Evolutionary conservation across 2,113 vertebrate species (phyloP), one percentile per base, ranked within the genome.

Genomic region (Catagonus wagneri): DNA sequence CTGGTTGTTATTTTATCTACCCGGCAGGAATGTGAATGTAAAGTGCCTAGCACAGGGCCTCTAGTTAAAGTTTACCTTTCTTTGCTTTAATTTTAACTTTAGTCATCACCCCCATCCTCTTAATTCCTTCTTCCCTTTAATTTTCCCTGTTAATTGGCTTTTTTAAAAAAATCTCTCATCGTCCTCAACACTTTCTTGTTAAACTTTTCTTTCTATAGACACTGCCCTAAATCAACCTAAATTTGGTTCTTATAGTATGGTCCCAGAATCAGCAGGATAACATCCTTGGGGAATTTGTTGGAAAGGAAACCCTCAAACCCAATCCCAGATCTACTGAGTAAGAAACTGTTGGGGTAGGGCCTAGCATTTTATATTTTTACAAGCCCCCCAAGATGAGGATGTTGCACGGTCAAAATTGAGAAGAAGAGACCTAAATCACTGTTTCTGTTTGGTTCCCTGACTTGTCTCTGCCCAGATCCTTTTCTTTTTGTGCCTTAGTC

Each of bases 261-360:
- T 75, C 32, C 23, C 32, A 63, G 39, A 19, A 72, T 6, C 27
- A 84, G 44, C 8, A 76, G 50, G 44, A 68, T 7, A 22, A 39
- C 39, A 44, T 61, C 80, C 90, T 92, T 75, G 17, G 29, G 61
- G 52, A 96, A 85, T 54, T n/a, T 81, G 69, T 9, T 85, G 68
- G 22, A 87, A 90, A 66, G 29, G 90, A 86, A 86, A 81, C 65
- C 44, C 44, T 3, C 17, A 32, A 25, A 9, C 22, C 11, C 14
- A 50, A 66, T 19, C 12, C 20, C 13, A 71, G 19, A 63, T 39
- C 12, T 32, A 71, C 75, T 23, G 56, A 36, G 32, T 63, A 22
- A 81, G 93, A 93, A 76, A 52, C 36, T 32, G 22, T 83, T 4
- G 10, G 66, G 61, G 54, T 44, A 9, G 71, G 65, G 50, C 32